A percentile compares a stretch with the other conserved stretches of the same genome.
Evolutionary conservation across 2,888 invertebrate genomes (phyloP).

Genomic region (Ormyrus rosae): DNA sequence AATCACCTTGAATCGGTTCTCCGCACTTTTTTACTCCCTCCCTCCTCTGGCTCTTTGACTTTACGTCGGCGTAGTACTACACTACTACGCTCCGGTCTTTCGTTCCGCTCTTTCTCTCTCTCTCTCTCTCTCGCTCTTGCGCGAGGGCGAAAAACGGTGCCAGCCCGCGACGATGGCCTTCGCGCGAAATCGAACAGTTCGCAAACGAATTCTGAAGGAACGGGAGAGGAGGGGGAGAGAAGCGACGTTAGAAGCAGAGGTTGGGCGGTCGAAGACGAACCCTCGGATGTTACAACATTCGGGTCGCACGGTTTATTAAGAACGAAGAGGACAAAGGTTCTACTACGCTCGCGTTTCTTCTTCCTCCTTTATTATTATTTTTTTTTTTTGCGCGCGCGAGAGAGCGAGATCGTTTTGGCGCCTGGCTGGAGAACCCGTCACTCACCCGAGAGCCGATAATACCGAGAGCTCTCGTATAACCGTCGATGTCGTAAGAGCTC

Average conservation of each 20-base stretch:
- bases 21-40: constrained; percentile 8
- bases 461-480: too few relatives aligned
- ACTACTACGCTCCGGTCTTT: not conserved
- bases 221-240: constrained; percentile 8
- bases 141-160: constrained; percentile 48
- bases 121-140: not conserved
- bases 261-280: too few relatives aligned
- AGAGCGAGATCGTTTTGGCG: too few relatives aligned
- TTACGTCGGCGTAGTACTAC: constrained; percentile 23
- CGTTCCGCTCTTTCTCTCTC: not conserved
- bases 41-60: constrained; percentile 7
- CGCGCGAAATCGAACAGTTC: constrained; percentile 38
- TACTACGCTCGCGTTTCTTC: too few relatives aligned
- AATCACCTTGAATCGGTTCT: constrained; percentile 50
- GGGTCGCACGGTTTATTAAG: too few relatives aligned
- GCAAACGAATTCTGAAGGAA: not conserved
- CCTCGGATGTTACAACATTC: not conserved
- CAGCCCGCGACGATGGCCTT: constrained; percentile 9
- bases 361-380: too few relatives aligned
- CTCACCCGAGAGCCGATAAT: too few relatives aligned
- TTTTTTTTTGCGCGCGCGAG: too few relatives aligned
- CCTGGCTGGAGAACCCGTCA: too few relatives aligned
- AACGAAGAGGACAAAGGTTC: too few relatives aligned
- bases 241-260: too few relatives aligned
- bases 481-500: too few relatives aligned